Conservation (phyloP, 2,797 vertebrate genomes). For the Emydoidea blandingii region DNA sequence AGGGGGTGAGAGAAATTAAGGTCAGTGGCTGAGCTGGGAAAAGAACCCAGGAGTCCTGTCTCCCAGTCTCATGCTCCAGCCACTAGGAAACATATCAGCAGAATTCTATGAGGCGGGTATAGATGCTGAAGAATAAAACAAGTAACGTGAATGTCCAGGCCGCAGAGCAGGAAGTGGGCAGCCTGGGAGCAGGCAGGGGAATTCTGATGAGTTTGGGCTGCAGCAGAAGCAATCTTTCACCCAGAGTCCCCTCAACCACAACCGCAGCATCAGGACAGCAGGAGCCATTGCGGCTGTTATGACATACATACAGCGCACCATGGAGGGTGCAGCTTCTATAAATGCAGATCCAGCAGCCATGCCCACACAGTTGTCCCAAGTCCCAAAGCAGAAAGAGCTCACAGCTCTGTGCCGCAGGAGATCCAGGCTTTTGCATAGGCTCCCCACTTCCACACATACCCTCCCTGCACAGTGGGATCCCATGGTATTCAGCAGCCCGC, state of each 20-base stretch:
- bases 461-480: background rate
- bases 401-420: background rate
- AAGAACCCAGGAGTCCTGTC: background rate
- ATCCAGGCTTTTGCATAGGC: background rate
- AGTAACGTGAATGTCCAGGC: fast-evolving
- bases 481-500: background rate
- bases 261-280: background rate
- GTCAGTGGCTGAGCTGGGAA: background rate
- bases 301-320: background rate
- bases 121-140: background rate
- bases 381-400: background rate
- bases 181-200: background rate
- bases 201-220: fast-evolving
- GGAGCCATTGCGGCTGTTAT: background rate
- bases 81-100: background rate
- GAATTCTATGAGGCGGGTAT: background rate
- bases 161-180: background rate
- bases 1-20: background rate
- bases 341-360: background rate
- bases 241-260: background rate
- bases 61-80: fast-evolving
- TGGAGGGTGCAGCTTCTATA: background rate
- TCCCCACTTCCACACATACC: background rate
- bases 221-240: background rate
- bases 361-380: background rate